Evolutionary conservation across 2,888 invertebrate species (phyloP), one percentile per base, ranked within the genome.

Genomic region (Pegoplata infirma): DNA sequence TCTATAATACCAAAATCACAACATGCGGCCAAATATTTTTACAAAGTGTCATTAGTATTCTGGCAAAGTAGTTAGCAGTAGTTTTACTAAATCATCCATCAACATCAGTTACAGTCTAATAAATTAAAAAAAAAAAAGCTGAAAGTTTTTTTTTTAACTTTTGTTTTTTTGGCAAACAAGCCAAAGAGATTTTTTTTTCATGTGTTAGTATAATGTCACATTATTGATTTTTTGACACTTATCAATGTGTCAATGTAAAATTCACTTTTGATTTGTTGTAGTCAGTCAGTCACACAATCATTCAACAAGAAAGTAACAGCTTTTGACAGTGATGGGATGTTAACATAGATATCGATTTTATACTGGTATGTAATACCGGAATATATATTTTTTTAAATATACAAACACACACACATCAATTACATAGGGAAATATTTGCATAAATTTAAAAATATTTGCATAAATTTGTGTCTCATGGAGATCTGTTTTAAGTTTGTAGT

Each of bases 141-240:
- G 32, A 14, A 32, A 16, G 12, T 4, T 25, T 51, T 44, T 69
- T 68, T 32, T 49, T 46, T 46, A n/a, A 32, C 32, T 32, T 32
- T 32, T 17, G 16, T 17, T 36, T 40, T 63, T 63, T 63, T 72
- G 63, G 72, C 32, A 49, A 49, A 72, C 25, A 49, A 55, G 55
- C 10, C 23, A 47, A 72, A 55, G 40, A 25, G 40, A 56, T 49
- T 58, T 47, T 40, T 21, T 14, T 58, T 8, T 32, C n/a, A 14
- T n/a, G n/a, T n/a, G n/a, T n/a, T 32, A 3, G 8, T 56, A 32
- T 25, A 49, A 49, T 72, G 72, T 73, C 67, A 73, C 55, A 58
- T 77, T 73, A 77, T 77, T 77, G 77, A 77, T 77, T 77, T 73
- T 67, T 59, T 77, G 64, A 72, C 76, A 77, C 72, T 77, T 67